These are phyloP conservation scores for Pimpla rufipes DNA, from an alignment of 2,888 invertebrate species.

Conservation along the genomic window DNA sequence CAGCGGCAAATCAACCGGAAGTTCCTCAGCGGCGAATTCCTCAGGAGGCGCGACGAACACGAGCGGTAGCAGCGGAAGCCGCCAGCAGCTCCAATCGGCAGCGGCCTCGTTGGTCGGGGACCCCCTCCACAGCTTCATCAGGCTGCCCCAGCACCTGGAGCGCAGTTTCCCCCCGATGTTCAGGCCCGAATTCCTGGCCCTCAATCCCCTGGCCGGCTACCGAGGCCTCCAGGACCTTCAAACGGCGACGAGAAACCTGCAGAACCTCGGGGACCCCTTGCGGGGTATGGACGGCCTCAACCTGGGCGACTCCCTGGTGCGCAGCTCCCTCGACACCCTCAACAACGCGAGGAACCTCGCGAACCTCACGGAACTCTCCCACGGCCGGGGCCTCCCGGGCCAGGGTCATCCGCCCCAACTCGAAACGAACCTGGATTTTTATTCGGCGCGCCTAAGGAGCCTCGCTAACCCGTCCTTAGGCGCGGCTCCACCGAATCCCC, in stretches of 20 bases:
- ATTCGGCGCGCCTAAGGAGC: constrained; percentile 99
- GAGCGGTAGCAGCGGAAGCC: constrained; percentile 77
- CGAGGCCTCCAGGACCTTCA: constrained; percentile 83
- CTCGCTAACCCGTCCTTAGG: constrained; percentile 98
- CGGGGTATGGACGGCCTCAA: constrained; percentile 84
- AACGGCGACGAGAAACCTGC: constrained; percentile 83
- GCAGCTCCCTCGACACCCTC: constrained; percentile 83
- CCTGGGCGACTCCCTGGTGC: constrained; percentile 82
- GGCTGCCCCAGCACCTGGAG: constrained; percentile 83
- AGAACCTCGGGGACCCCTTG: constrained; percentile 83
- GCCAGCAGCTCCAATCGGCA: constrained; percentile 81
- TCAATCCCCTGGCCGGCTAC: constrained; percentile 83
- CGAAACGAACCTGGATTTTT: constrained; percentile 98
- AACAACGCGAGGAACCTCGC: constrained; percentile 84
- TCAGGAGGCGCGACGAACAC: constrained; percentile 84
- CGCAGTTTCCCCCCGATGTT: constrained; percentile 84
- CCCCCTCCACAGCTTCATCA: constrained; percentile 83
- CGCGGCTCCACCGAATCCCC: constrained; percentile 92
- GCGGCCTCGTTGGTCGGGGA: constrained; percentile 83
- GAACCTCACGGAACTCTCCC: constrained; percentile 83
- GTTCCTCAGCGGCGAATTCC: constrained; percentile 84
- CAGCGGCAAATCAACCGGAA: constrained; percentile 84
- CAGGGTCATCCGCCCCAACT: constrained; percentile 89
- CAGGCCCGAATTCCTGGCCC: constrained; percentile 83
- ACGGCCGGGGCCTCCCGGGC: constrained; percentile 79